Evolutionary conservation across 2,797 vertebrate species (phyloP), one percentile per base, ranked within the genome.

Genomic region (Malacoctenus gilli): DNA sequence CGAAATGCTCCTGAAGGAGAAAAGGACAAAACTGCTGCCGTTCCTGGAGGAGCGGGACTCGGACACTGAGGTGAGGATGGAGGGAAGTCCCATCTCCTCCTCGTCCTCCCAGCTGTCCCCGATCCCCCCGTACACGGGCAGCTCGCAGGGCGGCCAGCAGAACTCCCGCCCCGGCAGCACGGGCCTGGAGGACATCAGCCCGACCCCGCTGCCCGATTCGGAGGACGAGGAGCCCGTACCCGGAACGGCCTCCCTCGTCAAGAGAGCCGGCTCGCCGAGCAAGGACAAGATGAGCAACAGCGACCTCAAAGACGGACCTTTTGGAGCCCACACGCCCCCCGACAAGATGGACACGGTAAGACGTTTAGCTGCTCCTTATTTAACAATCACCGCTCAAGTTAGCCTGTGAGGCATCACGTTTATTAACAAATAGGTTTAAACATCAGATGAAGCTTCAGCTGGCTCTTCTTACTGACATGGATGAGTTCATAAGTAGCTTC

Each of bases 1-100:
- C 22, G 96, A 97, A 89, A 98, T 98, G 97, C 93, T 99, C 71
- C 91, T 99, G 66, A 98, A 99, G 89, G 96, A 97, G 81, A 95
- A 96, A 85, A 91, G 94, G 86, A 95, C 95, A 83, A 98, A 98
- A 71, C 84, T 96, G 80, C 83, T 97, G 72, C 95, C 95, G 20
- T 98, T 98, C 85, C 87, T 99, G 10, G 91, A 90, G 0, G 96
- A 96, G 66, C 93, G 93, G n/a, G 95, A 96, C 87, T 98, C 96
- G 0, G 96, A 98, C 83, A 90, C 90, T 0, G 96, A 98, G 82
- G 85, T 98, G 71, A 93, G 91, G 75, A 96, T 98, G 97, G 95
- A 98, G 80, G 95, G 95, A 41, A 99, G 97, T 71, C 97, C 97
- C 0, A 97, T 99, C 79, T 99, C 97, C 42, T 99, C 97, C 2